Conservation (phyloP, 2,797 vertebrate species). For the Gymnocypris eckloni region DNA sequence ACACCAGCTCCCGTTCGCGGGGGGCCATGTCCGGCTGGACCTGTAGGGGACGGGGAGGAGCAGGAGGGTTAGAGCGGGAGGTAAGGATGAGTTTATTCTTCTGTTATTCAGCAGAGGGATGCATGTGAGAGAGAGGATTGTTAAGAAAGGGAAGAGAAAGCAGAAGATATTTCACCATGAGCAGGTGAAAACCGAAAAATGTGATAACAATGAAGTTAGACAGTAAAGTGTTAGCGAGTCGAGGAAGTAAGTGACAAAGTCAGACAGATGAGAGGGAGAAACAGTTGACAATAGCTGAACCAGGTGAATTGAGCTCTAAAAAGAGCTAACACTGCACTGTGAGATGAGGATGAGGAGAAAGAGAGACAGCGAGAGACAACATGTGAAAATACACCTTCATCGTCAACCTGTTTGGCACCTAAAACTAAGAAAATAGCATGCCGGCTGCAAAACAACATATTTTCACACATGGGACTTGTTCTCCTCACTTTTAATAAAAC, state of each 20-base stretch:
- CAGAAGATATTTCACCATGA: conserved; percentile 34
- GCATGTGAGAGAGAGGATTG: conserved; percentile 40
- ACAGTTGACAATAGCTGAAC: conserved; percentile 58
- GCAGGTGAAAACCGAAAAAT: conserved; percentile 39
- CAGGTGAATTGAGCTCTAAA: conserved; percentile 72
- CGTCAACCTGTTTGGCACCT: conserved; percentile 13
- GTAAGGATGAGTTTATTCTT: conserved; percentile 60
- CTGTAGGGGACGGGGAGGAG: conserved; percentile 75
- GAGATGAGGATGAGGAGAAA: conserved; percentile 65
- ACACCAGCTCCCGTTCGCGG: conserved; percentile 76
- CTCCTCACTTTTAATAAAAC: neutral
- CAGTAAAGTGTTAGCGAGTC: neutral
- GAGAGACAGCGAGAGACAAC: conserved; percentile 63
- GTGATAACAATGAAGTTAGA: conserved; percentile 42
- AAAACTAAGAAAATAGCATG: neutral
- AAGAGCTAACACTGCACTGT: conserved; percentile 78
- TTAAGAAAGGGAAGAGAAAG: conserved; percentile 58
- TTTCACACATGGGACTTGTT: neutral
- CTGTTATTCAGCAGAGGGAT: conserved; percentile 60
- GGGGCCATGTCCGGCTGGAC: conserved; percentile 79
- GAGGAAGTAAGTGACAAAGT: conserved; percentile 53
- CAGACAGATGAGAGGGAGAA: conserved; percentile 48
- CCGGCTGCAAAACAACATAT: neutral
- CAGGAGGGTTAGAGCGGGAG: conserved; percentile 71
- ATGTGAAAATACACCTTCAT: conserved; percentile 50